Evolutionary conservation across 2,113 vertebrate genomes (phyloP).

Genomic region (Antennarius striatus): DNA sequence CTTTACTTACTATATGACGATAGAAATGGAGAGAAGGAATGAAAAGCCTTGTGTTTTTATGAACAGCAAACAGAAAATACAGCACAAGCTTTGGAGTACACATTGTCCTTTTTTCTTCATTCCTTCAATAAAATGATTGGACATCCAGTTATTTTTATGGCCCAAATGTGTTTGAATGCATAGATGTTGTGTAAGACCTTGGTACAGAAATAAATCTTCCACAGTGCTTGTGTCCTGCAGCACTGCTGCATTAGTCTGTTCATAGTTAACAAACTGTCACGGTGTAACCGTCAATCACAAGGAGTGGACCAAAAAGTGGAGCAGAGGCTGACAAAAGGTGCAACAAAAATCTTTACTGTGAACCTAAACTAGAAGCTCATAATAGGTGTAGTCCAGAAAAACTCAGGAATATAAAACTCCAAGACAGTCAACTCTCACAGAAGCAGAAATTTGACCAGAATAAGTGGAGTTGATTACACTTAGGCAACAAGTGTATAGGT

Average conservation of each 20-base stretch:
- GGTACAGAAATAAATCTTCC: slow-evolving; percentile 19
- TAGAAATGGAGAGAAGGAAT: slow-evolving; percentile 13
- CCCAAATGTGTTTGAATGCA: slow-evolving; percentile 23
- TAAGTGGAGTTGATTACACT: no score
- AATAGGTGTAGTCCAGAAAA: no score
- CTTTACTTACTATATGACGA: slow-evolving; percentile 8
- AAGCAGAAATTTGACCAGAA: no score
- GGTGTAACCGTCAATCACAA: no score
- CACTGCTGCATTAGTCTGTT: neutral
- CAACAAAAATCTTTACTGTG: no score
- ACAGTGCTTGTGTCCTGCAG: slow-evolving; percentile 6
- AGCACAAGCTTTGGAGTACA: slow-evolving; percentile 1
- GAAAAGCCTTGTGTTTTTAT: neutral
- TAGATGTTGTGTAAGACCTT: slow-evolving; percentile 43
- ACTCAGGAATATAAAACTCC: no score
- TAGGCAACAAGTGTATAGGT: no score
- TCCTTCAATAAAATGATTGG: neutral
- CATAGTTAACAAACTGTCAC: no score
- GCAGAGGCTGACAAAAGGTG: no score
- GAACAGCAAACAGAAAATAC: slow-evolving; percentile 15
- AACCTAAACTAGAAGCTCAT: no score
- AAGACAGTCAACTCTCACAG: no score
- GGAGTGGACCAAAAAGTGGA: no score
- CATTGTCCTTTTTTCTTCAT: neutral
- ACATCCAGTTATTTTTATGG: slow-evolving; percentile 35